Evolutionary conservation across 2,113 vertebrate species (phyloP).

Genomic region (Osmerus eperlanus): DNA sequence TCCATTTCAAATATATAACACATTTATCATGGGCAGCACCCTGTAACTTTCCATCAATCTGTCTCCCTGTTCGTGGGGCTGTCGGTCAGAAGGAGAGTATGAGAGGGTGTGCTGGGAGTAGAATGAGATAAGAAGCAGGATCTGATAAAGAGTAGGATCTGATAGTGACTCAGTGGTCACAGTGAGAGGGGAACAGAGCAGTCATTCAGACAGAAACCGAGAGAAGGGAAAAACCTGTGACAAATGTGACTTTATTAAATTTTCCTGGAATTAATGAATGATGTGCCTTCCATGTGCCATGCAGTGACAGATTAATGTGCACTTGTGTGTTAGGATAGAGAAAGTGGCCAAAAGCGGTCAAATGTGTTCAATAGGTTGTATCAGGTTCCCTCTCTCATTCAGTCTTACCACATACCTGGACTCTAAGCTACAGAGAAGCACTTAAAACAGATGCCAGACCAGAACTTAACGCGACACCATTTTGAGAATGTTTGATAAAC

Average conservation of each 20-base stretch:
- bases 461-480: constrained; percentile 8
- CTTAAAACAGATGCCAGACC: background rate
- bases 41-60: constrained; percentile 13
- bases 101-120: background rate
- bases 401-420: background rate
- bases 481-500: constrained; percentile 1
- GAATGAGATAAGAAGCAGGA: constrained; percentile 23
- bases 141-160: background rate
- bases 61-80: background rate
- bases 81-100: no score
- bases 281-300: background rate
- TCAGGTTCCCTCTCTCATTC: background rate
- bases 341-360: constrained; percentile 14
- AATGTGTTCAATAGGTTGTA: background rate
- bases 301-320: background rate
- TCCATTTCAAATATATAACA: background rate
- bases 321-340: constrained; percentile 17
- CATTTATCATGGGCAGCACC: constrained; percentile 17
- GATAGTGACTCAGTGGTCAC: background rate
- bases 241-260: no score
- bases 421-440: constrained; percentile 5
- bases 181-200: background rate
- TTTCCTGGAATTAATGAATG: background rate
- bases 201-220: background rate
- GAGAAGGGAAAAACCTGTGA: background rate